A percentile compares a stretch with the other conserved stretches of the same genome.
Conservation (phyloP, 2,888 invertebrate species). For the Masnerella sp. region DNA sequence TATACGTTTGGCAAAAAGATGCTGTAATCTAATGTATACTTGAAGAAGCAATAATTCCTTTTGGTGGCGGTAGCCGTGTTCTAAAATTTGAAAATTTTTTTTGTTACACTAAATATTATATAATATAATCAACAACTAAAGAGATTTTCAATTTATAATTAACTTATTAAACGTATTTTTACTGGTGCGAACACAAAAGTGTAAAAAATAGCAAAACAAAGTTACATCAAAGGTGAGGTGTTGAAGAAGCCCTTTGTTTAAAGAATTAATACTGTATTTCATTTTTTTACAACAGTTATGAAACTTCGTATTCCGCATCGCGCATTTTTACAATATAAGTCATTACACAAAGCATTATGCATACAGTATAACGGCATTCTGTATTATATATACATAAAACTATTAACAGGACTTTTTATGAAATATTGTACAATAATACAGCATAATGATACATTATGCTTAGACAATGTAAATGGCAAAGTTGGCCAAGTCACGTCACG, state of each 20-base stretch:
- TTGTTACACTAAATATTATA: too few species aligned
- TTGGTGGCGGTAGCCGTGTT: slow-evolving; percentile 39
- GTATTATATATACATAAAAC: slow-evolving; percentile 42
- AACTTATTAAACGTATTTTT: background rate
- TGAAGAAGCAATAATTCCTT: slow-evolving; percentile 43
- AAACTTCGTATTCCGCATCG: slow-evolving; percentile 19
- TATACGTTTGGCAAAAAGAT: background rate
- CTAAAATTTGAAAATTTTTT: slow-evolving; percentile 35
- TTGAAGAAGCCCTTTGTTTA: slow-evolving; percentile 14
- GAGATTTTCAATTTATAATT: too few species aligned
- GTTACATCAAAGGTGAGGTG: slow-evolving; percentile 19
- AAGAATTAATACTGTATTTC: slow-evolving; percentile 46
- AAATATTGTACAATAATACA: slow-evolving; percentile 47
- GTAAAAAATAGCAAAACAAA: slow-evolving; percentile 2
- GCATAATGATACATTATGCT: slow-evolving; percentile 55
- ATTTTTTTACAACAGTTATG: slow-evolving; percentile 44
- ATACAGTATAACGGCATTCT: slow-evolving; percentile 14
- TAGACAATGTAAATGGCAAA: slow-evolving; percentile 24
- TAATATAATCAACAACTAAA: too few species aligned
- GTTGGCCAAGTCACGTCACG: slow-evolving; percentile 47
- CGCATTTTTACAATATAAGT: slow-evolving; percentile 43
- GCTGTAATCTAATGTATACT: slow-evolving; percentile 38
- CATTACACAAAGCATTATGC: slow-evolving; percentile 37
- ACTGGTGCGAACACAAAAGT: slow-evolving; percentile 18
- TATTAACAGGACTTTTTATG: slow-evolving; percentile 35